Percentiles rank a stretch among this genome's conserved stretches.
These are phyloP conservation scores for Probosciger aterrimus DNA, from an alignment of 2,113 vertebrate genomes.

Conservation along the genomic window DNA sequence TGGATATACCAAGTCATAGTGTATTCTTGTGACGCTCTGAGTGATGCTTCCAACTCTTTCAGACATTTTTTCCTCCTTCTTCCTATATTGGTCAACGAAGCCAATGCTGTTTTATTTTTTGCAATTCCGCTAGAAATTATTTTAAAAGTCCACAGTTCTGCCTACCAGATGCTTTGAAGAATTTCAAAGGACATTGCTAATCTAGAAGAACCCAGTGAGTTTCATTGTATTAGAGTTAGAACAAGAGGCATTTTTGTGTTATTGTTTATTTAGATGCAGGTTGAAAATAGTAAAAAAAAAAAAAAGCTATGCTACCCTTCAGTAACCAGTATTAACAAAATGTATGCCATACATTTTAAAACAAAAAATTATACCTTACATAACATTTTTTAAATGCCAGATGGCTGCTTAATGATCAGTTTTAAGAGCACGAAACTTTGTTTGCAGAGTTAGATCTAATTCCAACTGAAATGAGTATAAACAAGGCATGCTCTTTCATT, in stretches of 20 bases:
- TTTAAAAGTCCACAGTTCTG: not conserved
- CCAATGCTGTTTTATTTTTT: not conserved
- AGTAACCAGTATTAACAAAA: not conserved
- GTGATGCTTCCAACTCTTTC: not conserved
- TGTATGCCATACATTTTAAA: not conserved
- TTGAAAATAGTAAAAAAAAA: not conserved
- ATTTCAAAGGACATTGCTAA: not conserved
- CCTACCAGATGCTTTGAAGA: not conserved
- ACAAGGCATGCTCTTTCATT: not conserved
- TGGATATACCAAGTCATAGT: not conserved
- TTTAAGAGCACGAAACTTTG: not conserved
- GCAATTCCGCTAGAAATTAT: not conserved
- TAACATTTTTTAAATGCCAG: not conserved
- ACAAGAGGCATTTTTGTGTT: not conserved
- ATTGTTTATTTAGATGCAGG: not conserved
- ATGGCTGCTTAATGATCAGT: not conserved
- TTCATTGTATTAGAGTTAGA: not conserved
- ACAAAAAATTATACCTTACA: not conserved
- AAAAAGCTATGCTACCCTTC: not conserved
- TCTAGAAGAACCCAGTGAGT: not conserved
- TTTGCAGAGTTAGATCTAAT: not conserved
- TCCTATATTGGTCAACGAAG: not conserved
- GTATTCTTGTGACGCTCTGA: not conserved
- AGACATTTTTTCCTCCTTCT: not conserved
- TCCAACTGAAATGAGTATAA: not conserved